Conservation (phyloP, 2,113 vertebrate genomes). For the Aphelocoma coerulescens region DNA sequence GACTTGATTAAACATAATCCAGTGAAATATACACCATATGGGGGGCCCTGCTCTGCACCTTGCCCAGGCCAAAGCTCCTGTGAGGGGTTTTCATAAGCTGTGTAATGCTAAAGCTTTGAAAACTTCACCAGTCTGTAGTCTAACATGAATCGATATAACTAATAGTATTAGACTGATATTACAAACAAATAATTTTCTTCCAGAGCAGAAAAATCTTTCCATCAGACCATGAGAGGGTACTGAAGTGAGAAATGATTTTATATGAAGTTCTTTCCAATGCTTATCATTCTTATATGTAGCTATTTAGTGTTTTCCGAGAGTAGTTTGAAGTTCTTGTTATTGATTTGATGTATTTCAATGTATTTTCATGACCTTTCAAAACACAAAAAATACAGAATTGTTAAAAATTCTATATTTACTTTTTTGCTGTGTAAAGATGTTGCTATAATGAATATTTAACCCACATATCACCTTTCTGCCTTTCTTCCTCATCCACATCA, state of each 20-base stretch:
- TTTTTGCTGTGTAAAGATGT: background rate
- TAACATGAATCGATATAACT: slow-evolving; percentile 34
- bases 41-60: background rate
- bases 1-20: slow-evolving; percentile 40
- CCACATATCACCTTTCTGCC: background rate
- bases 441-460: background rate
- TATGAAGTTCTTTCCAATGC: slow-evolving; percentile 50
- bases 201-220: slow-evolving; percentile 61
- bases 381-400: background rate
- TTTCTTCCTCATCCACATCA: background rate
- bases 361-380: slow-evolving; percentile 70
- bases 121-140: background rate
- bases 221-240: slow-evolving; percentile 42
- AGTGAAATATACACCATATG: background rate
- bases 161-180: slow-evolving; percentile 54
- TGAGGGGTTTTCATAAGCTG: slow-evolving; percentile 18
- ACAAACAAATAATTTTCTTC: slow-evolving; percentile 62
- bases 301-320: slow-evolving; percentile 47
- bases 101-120: slow-evolving; percentile 15
- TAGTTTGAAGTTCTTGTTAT: slow-evolving; percentile 48
- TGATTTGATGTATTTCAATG: slow-evolving; percentile 64
- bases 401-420: slow-evolving; percentile 15
- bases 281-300: slow-evolving; percentile 34
- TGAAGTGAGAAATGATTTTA: slow-evolving; percentile 58
- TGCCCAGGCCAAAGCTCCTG: background rate